These are phyloP conservation scores for Tanypteryx hageni DNA, from an alignment of 2,888 invertebrate genomes.

Conservation along the genomic window DNA sequence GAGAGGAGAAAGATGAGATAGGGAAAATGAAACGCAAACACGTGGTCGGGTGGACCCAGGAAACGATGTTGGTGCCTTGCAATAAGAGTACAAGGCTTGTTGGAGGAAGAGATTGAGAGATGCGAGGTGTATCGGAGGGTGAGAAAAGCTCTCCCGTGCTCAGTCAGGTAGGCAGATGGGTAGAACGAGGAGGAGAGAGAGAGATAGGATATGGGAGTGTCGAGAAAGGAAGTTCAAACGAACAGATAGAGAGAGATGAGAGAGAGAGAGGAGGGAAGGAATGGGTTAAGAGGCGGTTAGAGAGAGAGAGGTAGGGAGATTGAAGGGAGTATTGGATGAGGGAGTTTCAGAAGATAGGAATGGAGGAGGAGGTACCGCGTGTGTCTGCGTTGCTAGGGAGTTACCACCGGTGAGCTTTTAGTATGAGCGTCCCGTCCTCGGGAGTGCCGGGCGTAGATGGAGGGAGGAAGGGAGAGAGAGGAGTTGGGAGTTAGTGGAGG, in stretches of 20 bases:
- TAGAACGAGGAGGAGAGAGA: not conserved
- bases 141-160: conserved; percentile 16
- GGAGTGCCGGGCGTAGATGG: not conserved
- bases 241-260: not conserved
- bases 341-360: not conserved
- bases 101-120: not conserved
- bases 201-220: not conserved
- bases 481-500: not conserved
- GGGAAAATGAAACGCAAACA: conserved; percentile 37
- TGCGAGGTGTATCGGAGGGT: not conserved
- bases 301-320: not conserved
- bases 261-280: too few relatives aligned
- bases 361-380: not conserved
- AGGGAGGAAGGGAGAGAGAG: not conserved
- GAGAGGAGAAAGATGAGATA: not conserved
- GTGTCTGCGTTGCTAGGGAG: not conserved
- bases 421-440: not conserved
- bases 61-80: not conserved
- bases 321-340: too few relatives aligned
- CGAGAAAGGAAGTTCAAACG: not conserved
- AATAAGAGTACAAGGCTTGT: not conserved
- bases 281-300: not conserved
- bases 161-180: not conserved
- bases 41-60: not conserved
- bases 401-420: not conserved